A percentile compares a stretch with the other conserved stretches of the same genome.
These are phyloP conservation scores for Acanthisitta chloris DNA, from an alignment of 2,113 vertebrate species.

Conservation along the genomic window DNA sequence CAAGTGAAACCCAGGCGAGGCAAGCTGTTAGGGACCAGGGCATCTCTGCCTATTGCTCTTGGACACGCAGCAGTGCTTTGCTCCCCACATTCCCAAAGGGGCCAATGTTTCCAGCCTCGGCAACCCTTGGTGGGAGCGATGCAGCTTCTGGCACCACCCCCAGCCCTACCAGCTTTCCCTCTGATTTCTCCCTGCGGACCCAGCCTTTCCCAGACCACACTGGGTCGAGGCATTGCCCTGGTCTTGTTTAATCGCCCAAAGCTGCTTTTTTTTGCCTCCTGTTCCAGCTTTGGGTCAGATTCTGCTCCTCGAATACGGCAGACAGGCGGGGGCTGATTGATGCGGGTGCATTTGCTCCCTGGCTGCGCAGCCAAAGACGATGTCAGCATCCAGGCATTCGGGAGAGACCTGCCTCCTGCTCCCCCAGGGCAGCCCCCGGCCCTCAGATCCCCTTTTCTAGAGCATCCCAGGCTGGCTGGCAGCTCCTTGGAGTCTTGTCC, in stretches of 20 bases:
- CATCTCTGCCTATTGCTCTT: rapidly evolving
- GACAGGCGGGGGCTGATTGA: not conserved
- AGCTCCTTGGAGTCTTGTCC: not conserved
- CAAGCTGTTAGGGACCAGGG: rapidly evolving
- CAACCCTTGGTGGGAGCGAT: not conserved
- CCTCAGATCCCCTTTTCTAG: not conserved
- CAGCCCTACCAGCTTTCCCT: not conserved
- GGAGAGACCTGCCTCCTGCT: not conserved
- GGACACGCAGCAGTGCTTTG: rapidly evolving
- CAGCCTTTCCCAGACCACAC: not conserved
- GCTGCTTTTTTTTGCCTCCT: not conserved
- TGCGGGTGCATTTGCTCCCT: rapidly evolving
- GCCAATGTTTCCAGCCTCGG: rapidly evolving
- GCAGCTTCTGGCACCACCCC: not conserved
- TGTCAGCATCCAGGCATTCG: slow-evolving; percentile 28
- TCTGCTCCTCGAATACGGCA: not conserved
- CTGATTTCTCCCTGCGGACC: not conserved
- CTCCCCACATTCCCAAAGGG: not conserved
- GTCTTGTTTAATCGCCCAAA: not conserved
- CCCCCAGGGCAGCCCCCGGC: not conserved
- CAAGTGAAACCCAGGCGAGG: rapidly evolving
- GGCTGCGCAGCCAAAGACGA: slow-evolving; percentile 19
- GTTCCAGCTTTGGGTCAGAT: not conserved
- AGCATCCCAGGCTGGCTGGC: not conserved
- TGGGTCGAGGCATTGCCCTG: not conserved